Conservation (phyloP, 1,140 invertebrate genomes). For the Lysiphlebus fabarum region DNA sequence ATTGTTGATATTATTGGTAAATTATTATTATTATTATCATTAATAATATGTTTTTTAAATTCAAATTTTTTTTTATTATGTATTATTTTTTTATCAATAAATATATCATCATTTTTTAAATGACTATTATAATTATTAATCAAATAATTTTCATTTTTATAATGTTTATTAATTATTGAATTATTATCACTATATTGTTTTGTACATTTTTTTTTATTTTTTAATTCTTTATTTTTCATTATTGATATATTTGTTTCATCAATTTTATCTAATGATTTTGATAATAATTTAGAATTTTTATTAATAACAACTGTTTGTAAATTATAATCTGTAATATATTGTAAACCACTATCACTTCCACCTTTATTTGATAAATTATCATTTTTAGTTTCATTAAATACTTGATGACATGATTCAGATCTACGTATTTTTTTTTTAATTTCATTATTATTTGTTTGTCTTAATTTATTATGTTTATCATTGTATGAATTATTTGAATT, state of each 20-base stretch:
- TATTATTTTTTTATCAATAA: too few relatives aligned
- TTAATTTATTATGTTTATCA: background rate
- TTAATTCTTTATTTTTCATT: too few relatives aligned
- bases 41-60: too few relatives aligned
- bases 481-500: conserved; percentile 30
- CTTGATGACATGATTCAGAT: conserved; percentile 50
- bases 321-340: conserved; percentile 44
- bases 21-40: conserved; percentile 21
- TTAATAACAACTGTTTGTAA: conserved; percentile 32
- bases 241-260: conserved; percentile 70
- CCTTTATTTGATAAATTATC: conserved; percentile 34
- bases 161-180: too few relatives aligned
- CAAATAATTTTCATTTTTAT: too few relatives aligned
- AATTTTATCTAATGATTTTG: conserved; percentile 74
- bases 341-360: conserved; percentile 45
- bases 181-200: background rate
- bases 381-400: conserved; percentile 29
- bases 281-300: conserved; percentile 44
- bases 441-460: conserved; percentile 15
- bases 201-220: conserved; percentile 39
- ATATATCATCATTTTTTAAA: too few relatives aligned
- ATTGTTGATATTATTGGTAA: conserved; percentile 27
- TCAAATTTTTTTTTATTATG: background rate
- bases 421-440: conserved; percentile 36
- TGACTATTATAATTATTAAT: too few relatives aligned